Evolutionary conservation across 2,888 invertebrate species (phyloP).

Genomic region (Litoditis marina): DNA sequence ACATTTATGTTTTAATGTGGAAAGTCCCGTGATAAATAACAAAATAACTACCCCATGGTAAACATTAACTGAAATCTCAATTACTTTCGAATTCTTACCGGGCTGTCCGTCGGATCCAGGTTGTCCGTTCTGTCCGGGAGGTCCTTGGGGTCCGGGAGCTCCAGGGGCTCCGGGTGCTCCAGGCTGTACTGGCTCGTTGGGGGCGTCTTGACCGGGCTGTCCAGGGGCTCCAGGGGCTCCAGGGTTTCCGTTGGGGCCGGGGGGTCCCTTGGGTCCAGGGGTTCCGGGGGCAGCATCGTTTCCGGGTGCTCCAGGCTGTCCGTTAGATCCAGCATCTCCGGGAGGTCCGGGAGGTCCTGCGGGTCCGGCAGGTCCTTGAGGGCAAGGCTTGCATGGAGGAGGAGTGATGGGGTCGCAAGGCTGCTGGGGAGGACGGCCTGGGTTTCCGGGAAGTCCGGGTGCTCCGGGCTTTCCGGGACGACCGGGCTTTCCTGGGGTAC

Average conservation of each 20-base stretch:
- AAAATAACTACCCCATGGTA: too few species aligned
- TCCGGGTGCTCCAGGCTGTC: slow-evolving; percentile 44
- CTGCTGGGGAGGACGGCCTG: slow-evolving; percentile 49
- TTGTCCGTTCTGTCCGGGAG: slow-evolving; percentile 44
- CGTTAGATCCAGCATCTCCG: slow-evolving; percentile 39
- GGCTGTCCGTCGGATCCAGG: slow-evolving; percentile 45
- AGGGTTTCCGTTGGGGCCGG: slow-evolving; percentile 43
- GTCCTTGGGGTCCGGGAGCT: slow-evolving; percentile 50
- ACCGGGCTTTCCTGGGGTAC: slow-evolving; percentile 44
- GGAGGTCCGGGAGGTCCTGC: slow-evolving; percentile 46
- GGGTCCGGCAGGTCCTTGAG: slow-evolving; percentile 45
- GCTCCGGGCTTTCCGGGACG: slow-evolving; percentile 45
- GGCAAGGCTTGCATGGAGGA: slow-evolving; percentile 54
- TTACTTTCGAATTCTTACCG: too few species aligned
- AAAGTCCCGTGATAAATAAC: too few species aligned
- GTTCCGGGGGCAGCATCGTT: slow-evolving; percentile 44
- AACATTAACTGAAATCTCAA: too few species aligned
- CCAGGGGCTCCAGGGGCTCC: slow-evolving; percentile 53
- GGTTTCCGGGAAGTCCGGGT: slow-evolving; percentile 48
- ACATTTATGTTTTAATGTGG: too few species aligned
- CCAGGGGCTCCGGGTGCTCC: slow-evolving; percentile 50
- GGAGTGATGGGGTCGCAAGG: slow-evolving; percentile 55
- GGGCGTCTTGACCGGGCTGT: slow-evolving; percentile 50
- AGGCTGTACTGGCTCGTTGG: slow-evolving; percentile 42
- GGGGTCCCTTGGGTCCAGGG: slow-evolving; percentile 49